Base-by-base conservation (phyloP, 2,113 vertebrate species). In the Embiotoca jacksoni region DNA sequence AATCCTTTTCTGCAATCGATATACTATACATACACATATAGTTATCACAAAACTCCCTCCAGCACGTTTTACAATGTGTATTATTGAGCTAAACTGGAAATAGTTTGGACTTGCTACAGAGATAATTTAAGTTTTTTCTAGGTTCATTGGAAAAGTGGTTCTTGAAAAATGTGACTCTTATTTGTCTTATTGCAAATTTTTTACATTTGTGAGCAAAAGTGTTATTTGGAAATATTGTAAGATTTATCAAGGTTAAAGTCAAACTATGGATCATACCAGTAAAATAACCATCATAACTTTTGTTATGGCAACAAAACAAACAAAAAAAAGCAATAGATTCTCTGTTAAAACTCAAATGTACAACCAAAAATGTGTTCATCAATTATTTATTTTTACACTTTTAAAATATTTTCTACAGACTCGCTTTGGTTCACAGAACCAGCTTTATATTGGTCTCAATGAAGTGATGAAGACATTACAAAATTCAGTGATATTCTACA, bases 371-470 rank as follows among this genome's bases (percentile, higher is more conserved):
- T 71, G 47, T 86, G 81, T 92, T 85, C 7, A 82, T 50, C 75
- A 90, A 65, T 81, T 81, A 72, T 93, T 92, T 83, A 86, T 86
- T 87, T 64, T 37, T 55, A 85, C 79, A 69, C 68, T 75, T 65
- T 73, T 85, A 74, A 85, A 92, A 90, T 86, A 88, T 72, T 74
- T 77, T 70, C 75, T 73, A 90, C 88, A 77, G 72, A 86, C 53
- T 83, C 82, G 72, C 36, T 81, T 88, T 87, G 93, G 91, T 95
- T 95, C 94, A 95, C 92, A 92, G 94, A 95, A 95, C 94, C 94
- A 93, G 85, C 81, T 84, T 83, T 49, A 81, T 78, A 78, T 89
- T 81, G 77, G 80, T 89, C 72, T 85, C 56, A 84, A 82, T 86
- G 73, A 86, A 75, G 85, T 91, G 82, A 74, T 86, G 70, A 80